Conservation (phyloP, 1,140 invertebrate genomes). For the Colletes latitarsis region DNA sequence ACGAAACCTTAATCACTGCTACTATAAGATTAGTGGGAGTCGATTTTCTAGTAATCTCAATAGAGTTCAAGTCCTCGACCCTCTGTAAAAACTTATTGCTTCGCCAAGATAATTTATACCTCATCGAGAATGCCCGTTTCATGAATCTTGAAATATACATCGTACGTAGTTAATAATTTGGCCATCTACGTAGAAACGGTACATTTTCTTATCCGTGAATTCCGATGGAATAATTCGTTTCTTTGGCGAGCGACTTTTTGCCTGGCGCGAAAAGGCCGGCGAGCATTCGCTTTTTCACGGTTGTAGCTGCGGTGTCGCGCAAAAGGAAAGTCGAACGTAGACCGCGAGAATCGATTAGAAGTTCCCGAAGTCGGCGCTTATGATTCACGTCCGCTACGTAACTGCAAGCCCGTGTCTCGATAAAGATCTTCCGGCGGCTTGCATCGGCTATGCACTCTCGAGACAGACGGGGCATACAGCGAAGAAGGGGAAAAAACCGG, state of each 20-base stretch:
- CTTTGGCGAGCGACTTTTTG: background rate
- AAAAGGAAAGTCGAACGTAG: background rate
- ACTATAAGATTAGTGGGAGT: too few relatives aligned
- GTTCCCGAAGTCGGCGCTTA: constrained; percentile 47
- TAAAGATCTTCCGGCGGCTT: constrained; percentile 49
- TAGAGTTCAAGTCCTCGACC: too few relatives aligned
- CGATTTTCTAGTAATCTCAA: too few relatives aligned
- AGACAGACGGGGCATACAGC: constrained; percentile 32
- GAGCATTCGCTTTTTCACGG: background rate
- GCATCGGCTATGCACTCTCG: constrained; percentile 45
- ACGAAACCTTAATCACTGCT: too few relatives aligned
- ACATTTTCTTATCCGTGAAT: background rate
- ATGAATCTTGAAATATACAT: too few relatives aligned
- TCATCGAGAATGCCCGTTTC: too few relatives aligned
- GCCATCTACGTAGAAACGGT: too few relatives aligned
- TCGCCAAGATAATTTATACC: too few relatives aligned
- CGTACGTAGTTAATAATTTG: too few relatives aligned
- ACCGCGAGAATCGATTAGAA: constrained; percentile 39
- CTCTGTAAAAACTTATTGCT: too few relatives aligned
- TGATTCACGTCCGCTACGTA: constrained; percentile 46
- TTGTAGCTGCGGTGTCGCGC: background rate
- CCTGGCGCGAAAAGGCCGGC: background rate
- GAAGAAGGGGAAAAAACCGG: constrained; percentile 12
- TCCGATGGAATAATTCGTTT: background rate
- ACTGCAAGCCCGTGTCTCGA: constrained; percentile 42